These are phyloP conservation scores for Drosophila pullipes DNA, from an alignment of 2,888 invertebrate species.

Conservation along the genomic window DNA sequence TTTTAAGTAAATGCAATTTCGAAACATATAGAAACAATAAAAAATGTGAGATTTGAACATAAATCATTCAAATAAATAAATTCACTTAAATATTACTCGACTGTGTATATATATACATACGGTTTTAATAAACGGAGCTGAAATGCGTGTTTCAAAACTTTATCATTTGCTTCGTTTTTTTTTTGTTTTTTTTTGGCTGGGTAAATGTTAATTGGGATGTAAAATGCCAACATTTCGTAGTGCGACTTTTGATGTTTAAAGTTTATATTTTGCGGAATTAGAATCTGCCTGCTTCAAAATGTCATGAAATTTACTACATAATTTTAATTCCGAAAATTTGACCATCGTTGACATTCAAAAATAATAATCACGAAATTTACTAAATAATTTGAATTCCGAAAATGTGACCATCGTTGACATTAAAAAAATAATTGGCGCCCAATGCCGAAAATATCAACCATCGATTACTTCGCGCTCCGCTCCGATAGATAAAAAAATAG, in stretches of 20 bases:
- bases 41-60: conserved; percentile 76
- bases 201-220: background rate
- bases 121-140: background rate
- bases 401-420: too few species aligned
- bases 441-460: conserved; percentile 5
- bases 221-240: background rate
- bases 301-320: too few species aligned
- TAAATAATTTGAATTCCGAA: too few species aligned
- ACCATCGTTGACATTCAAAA: too few species aligned
- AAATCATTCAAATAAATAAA: conserved; percentile 19
- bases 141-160: background rate
- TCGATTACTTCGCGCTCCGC: background rate
- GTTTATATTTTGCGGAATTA: background rate
- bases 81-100: background rate
- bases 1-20: conserved; percentile 78
- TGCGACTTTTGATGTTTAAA: background rate
- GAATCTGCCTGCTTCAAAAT: too few species aligned
- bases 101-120: background rate
- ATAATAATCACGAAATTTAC: too few species aligned
- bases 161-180: background rate
- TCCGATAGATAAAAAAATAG: background rate
- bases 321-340: too few species aligned
- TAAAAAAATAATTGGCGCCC: background rate
- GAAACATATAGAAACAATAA: conserved; percentile 79
- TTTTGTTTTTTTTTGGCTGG: background rate